Conservation (phyloP, 2,888 invertebrate species). For the Yponomeuta plumbellus region DNA sequence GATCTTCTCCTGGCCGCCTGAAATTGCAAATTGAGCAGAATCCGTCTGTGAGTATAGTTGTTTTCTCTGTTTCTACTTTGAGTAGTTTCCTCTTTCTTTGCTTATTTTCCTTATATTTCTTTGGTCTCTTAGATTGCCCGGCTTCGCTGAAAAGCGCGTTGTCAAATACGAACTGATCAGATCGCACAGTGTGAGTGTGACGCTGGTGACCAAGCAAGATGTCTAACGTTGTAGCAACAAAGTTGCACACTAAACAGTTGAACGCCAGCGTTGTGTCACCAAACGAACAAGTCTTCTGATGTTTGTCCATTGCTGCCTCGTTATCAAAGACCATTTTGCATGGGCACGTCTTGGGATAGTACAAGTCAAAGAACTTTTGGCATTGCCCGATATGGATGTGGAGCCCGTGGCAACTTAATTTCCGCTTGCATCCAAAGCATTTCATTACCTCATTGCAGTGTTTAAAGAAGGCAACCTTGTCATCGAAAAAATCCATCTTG, state of each 20-base stretch:
- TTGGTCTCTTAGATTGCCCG: background rate
- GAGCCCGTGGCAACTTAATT: background rate
- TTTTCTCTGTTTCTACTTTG: too few relatives aligned
- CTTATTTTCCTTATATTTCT: background rate
- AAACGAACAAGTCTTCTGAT: background rate
- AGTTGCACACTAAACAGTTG: background rate
- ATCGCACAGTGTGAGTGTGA: background rate
- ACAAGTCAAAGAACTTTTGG: background rate
- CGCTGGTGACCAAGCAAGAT: background rate
- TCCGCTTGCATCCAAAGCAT: background rate
- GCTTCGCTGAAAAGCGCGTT: background rate
- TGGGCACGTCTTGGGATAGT: background rate
- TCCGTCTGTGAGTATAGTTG: too few relatives aligned
- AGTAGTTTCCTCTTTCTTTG: too few relatives aligned
- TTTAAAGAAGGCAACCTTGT: background rate
- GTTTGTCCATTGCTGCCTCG: background rate
- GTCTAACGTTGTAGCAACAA: background rate
- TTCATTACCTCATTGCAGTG: background rate
- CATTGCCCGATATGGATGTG: background rate
- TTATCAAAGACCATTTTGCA: background rate
- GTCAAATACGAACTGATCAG: background rate
- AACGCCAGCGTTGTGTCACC: background rate
- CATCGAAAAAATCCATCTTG: background rate
- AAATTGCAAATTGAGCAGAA: background rate
- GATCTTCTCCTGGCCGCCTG: background rate